Base-by-base conservation (phyloP, 2,888 invertebrate species). In the Polyommatus icarus region DNA sequence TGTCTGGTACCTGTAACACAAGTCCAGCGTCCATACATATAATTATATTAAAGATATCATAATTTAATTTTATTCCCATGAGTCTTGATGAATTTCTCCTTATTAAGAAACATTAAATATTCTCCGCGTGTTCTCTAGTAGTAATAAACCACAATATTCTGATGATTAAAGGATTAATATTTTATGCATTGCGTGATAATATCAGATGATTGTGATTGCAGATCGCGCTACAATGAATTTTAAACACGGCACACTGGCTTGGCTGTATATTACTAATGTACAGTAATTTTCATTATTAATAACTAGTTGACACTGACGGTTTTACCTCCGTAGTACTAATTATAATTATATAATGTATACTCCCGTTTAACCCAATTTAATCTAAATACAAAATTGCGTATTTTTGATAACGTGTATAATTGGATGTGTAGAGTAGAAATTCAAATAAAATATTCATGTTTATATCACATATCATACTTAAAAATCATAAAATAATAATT, bases 111-210 rank as follows among this genome's bases (percentile, higher is more conserved):
- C 29, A 67, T 67, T 67, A 6, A 6, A 2, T 67, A 67, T 67
- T 67, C 67, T 32, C 15, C 29, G 67, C 67, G 24, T 29, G 29
- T 67, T 6, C 29, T 67, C 29, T 67, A 32, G 29, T 67, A 29
- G 29, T 29, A 29, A 75, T 50, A 75, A 75, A 75, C 75, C 75
- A 50, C 50, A 50, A 54, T 50, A 54, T 75, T 75, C 54, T 18
- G 75, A 54, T 50, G 75, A 75, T 75, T 50, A 54, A 75, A 54
- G 50, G 75, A 75, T 75, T 73, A 75, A 75, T 75, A 75, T 75
- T 46, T 75, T 50, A 75, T 75, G 75, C 50, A 75, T 50, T 50
- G 40, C 75, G 54, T 75, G 75, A 50, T 75, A 75, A 75, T 75
- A 75, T 75, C 50, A 46, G 20, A 24, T 40, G 46, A 73, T 20